Percentiles rank a stretch among this genome's conserved stretches.
phyloP scores from a whole-genome alignment of 2,797 vertebrate species.

The Enteromius afrohamiltoni region DNA sequence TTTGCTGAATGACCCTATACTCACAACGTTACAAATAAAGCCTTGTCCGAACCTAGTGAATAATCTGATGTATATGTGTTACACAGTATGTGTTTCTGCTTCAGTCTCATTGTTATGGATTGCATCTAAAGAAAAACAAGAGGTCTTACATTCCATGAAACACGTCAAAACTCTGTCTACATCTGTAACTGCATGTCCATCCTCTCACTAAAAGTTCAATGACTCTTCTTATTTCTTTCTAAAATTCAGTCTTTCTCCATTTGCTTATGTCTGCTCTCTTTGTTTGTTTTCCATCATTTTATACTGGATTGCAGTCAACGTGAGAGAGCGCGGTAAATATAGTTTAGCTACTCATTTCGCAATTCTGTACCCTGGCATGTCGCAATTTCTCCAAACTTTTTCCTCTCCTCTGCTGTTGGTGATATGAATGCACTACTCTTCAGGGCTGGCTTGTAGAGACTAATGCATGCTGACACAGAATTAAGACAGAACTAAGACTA shows the following conservation, averaged over 20 bases:
- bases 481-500: slow-evolving; percentile 47
- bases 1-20: background rate
- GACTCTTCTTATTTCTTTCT: slow-evolving; percentile 65
- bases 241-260: slow-evolving; percentile 71
- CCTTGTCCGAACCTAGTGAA: background rate
- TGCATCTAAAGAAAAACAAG: slow-evolving; percentile 19
- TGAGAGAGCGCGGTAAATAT: slow-evolving; percentile 94
- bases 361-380: slow-evolving; percentile 66
- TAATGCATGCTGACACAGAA: slow-evolving; percentile 73
- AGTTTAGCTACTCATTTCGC: slow-evolving; percentile 71
- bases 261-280: slow-evolving; percentile 77
- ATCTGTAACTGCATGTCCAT: slow-evolving; percentile 73
- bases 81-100: background rate
- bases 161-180: slow-evolving; percentile 42
- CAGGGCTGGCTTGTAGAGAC: slow-evolving; percentile 64
- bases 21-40: slow-evolving; percentile 4
- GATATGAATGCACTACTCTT: slow-evolving; percentile 58
- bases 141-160: slow-evolving; percentile 48
- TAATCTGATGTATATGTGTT: slow-evolving; percentile 1
- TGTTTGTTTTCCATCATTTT: slow-evolving; percentile 84
- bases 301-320: slow-evolving; percentile 89
- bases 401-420: slow-evolving; percentile 52
- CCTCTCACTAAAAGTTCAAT: slow-evolving; percentile 62
- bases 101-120: background rate
- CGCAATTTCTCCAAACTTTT: slow-evolving; percentile 72